Base-by-base conservation (phyloP, 2,888 invertebrate species). In the Scrobipalpa costella region DNA sequence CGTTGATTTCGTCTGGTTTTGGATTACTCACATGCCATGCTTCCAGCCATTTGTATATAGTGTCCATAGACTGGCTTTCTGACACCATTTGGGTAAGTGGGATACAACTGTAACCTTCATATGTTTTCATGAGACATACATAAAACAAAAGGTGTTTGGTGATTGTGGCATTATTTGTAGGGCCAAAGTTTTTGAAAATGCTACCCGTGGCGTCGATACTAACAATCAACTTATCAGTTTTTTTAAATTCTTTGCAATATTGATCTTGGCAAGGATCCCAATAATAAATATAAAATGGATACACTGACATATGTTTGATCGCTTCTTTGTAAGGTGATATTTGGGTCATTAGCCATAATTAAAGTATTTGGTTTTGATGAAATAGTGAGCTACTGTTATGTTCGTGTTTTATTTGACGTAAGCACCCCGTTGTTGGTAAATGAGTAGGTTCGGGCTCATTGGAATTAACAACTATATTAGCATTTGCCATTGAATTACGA, bases 1-100 rank as follows among this genome's bases (percentile, higher is more conserved):
- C 52, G 19, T 52, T 21, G 1, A 64, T 63, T 60, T 67, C 64
- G 63, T 67, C 34, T n/a, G 65, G 64, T 17, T 34, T 17, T 15
- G 17, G 7, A 49, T 66, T 63, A 15, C 61, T 47, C 57, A 63
- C 61, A 17, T 11, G 36, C 57, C 60, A 64, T 15, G 65, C 49
- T n/a, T 59, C 2, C n/a, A 67, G 52, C 67, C 67, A 67, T 13
- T 63, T 63, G 15, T 17, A 38, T 59, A 67, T 65, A 7, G 64
- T 40, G 36, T 67, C 59, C 60, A 67, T 44, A 15, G 58, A 61
- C 1, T 67, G 67, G 60, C 17, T 65, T 27, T 63, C 65, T 1
- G 63, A 60, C 17, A 67, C 57, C 62, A 67, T 63, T 34, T 67
- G 67, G 17, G 57, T 34, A 17, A 66, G 13, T n/a, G 66, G 66